These are phyloP conservation scores for Probaryconus sp. DNA, from an alignment of 1,140 invertebrate genomes.

Conservation along the genomic window DNA sequence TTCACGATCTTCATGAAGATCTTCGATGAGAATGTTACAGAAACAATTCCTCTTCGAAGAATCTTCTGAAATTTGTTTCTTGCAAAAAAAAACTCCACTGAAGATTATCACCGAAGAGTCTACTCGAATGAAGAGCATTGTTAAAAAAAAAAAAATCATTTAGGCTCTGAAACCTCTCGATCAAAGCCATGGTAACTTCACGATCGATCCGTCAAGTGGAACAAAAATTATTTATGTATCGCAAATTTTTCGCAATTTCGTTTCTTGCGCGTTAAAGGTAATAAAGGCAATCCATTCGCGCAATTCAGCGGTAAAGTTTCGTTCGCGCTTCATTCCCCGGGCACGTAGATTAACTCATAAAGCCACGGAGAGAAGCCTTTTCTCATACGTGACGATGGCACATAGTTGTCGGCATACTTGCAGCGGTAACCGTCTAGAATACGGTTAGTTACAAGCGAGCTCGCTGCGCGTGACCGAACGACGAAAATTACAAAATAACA, in stretches of 20 bases:
- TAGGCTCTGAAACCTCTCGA: no score
- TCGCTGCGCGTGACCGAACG: constrained; percentile 62
- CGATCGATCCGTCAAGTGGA: not conserved
- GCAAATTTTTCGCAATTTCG: constrained; percentile 14
- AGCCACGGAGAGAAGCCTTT: constrained; percentile 3
- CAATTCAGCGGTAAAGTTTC: constrained; percentile 7
- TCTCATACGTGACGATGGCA: constrained; percentile 60
- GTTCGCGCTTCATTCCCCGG: constrained; percentile 20
- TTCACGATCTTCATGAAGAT: no score
- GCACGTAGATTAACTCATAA: not conserved
- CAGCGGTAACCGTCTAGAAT: constrained; percentile 55
- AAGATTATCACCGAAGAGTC: no score
- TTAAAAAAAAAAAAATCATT: no score
- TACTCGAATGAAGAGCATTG: no score
- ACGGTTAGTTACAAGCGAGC: constrained; percentile 65
- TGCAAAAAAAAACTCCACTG: no score
- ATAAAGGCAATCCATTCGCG: constrained; percentile 23
- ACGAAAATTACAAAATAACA: constrained; percentile 65
- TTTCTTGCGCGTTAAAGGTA: constrained; percentile 16
- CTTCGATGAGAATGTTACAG: no score
- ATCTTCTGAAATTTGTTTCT: no score
- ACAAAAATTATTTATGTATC: constrained; percentile 17
- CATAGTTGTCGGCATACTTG: constrained; percentile 53
- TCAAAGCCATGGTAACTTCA: not conserved
- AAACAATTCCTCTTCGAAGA: no score